phyloP scores from a whole-genome alignment of 2,888 invertebrate genomes.

The Phortica okadai region DNA sequence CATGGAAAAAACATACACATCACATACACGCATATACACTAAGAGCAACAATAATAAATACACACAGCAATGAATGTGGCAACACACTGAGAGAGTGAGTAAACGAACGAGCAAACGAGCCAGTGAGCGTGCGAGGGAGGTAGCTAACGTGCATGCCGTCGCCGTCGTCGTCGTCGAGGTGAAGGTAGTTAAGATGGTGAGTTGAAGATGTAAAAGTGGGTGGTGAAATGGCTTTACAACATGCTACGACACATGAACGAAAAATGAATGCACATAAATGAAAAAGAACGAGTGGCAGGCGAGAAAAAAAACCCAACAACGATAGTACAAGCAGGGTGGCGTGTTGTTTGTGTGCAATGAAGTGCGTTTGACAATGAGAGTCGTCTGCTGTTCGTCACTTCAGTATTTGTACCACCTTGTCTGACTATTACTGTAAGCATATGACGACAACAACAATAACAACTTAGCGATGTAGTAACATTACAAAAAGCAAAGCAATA shows the following conservation, averaged over 20 bases:
- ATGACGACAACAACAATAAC: background rate
- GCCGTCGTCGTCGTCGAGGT: background rate
- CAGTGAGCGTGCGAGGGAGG: no score
- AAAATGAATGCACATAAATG: background rate
- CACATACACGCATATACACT: background rate
- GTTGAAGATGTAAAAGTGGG: background rate
- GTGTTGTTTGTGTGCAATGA: background rate
- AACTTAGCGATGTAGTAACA: no score
- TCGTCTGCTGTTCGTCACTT: background rate
- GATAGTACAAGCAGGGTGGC: background rate
- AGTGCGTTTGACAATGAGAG: conserved; percentile 20
- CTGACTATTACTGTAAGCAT: background rate
- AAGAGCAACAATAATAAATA: background rate
- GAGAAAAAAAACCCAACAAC: background rate
- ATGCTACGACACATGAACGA: background rate
- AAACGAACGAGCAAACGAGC: background rate
- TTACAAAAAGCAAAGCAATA: background rate
- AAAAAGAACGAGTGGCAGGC: conserved; percentile 11
- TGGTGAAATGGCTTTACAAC: conserved; percentile 11
- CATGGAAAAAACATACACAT: conserved; percentile 11
- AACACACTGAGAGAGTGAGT: background rate
- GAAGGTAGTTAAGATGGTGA: conserved; percentile 4
- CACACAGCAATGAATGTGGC: conserved; percentile 2
- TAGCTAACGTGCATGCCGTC: no score
- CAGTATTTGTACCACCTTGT: background rate